These are phyloP conservation scores for Eristalis arbustorum DNA, from an alignment of 2,888 invertebrate genomes.

Conservation along the genomic window DNA sequence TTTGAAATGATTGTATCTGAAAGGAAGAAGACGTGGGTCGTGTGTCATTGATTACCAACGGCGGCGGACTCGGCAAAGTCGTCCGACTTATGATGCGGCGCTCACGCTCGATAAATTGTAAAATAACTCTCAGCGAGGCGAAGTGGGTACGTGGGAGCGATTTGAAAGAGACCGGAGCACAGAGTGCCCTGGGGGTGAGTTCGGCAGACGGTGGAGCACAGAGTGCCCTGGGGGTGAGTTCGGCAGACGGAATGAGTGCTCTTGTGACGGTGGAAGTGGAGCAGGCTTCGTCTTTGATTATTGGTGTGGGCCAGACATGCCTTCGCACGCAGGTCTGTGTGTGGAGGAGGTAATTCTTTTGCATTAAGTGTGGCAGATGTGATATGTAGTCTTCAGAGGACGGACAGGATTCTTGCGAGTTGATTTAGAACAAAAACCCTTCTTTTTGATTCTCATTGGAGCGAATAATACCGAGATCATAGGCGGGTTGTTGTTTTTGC, in stretches of 20 bases:
- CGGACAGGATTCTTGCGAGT: too few relatives aligned
- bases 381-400: too few relatives aligned
- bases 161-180: background rate
- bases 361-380: too few relatives aligned
- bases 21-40: background rate
- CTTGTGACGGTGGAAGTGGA: background rate
- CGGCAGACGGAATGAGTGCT: background rate
- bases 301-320: background rate
- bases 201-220: background rate
- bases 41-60: slow-evolving; percentile 5
- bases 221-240: background rate
- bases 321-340: background rate
- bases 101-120: background rate
- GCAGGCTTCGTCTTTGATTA: background rate
- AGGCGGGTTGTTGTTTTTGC: too few relatives aligned
- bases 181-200: background rate
- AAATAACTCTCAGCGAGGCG: background rate
- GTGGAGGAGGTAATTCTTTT: background rate
- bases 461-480: too few relatives aligned
- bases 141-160: background rate
- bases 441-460: too few relatives aligned
- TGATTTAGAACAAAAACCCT: too few relatives aligned
- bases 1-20: slow-evolving; percentile 26
- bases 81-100: background rate
- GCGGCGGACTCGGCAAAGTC: background rate